These are phyloP conservation scores for Gnathonemus echidnorhynchus DNA, from an alignment of 2,113 vertebrate species.

Conservation along the genomic window DNA sequence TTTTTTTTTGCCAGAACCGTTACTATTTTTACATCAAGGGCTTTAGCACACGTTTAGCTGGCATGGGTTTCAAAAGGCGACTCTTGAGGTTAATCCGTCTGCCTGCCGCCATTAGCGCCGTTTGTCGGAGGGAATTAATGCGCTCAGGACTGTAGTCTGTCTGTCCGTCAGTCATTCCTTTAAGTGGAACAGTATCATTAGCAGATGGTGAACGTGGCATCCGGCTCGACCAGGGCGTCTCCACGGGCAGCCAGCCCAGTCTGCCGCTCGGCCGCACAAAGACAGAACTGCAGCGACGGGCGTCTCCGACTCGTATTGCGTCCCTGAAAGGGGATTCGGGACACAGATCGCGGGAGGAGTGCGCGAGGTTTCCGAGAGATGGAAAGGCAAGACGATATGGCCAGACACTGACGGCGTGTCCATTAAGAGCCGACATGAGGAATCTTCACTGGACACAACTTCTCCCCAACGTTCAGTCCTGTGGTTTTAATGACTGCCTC, in stretches of 20 bases:
- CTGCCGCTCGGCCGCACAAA: not conserved
- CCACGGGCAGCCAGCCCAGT: not conserved
- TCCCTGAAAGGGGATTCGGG: conserved; percentile 1
- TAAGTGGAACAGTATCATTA: not conserved
- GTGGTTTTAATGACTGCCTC: not conserved
- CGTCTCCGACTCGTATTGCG: not conserved
- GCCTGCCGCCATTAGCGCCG: not conserved
- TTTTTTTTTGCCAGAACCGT: not conserved
- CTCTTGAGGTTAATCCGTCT: not conserved
- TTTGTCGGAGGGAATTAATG: not conserved
- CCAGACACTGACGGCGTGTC: not conserved
- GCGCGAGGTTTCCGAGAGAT: not conserved
- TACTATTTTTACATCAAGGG: conserved; percentile 6
- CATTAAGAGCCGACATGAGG: not conserved
- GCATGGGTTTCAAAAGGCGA: not conserved
- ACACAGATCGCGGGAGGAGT: not conserved
- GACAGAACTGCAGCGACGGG: not conserved
- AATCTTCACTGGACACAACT: not conserved
- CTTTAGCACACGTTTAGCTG: not conserved
- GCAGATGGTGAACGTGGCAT: not conserved
- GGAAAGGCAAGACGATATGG: not conserved
- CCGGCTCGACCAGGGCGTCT: not conserved
- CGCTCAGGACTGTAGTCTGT: not conserved
- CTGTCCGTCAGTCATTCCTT: conserved; percentile 8
- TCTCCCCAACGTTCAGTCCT: not conserved